Conservation (phyloP, 2,797 vertebrate species). For the Graptemys geographica region DNA sequence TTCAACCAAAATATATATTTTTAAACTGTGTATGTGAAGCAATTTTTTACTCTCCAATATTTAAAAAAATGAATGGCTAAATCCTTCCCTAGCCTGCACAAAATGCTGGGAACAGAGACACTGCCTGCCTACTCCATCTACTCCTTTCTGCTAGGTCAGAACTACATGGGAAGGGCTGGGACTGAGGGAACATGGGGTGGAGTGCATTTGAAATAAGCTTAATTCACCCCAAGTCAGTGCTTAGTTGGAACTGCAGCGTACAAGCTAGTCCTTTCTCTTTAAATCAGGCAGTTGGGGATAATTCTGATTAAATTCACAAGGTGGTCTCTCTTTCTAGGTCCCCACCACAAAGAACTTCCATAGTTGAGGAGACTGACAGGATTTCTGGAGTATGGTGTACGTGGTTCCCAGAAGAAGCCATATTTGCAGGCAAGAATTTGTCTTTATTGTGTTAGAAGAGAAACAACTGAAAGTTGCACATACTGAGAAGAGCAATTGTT, state of each 20-base stretch:
- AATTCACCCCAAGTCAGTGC: neutral
- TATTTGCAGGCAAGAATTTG: neutral
- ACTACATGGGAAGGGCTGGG: neutral
- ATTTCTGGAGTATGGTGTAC: neutral
- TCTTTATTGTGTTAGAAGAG: neutral
- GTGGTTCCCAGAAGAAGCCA: neutral
- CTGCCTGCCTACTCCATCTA: rapidly evolving
- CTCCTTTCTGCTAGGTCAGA: neutral
- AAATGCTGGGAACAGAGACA: neutral
- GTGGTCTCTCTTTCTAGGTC: neutral
- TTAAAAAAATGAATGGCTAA: neutral
- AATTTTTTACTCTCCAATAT: neutral
- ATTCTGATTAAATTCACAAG: neutral
- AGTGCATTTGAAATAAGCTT: rapidly evolving
- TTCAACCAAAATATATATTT: neutral
- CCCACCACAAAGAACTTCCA: neutral
- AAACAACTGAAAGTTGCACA: no score
- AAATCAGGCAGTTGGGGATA: neutral
- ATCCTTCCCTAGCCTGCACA: neutral
- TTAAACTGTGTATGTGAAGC: neutral
- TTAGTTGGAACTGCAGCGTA: rapidly evolving
- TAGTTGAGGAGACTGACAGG: neutral
- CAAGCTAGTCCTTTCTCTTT: neutral
- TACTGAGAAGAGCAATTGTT: neutral
- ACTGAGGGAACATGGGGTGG: neutral